Base-by-base conservation (phyloP, 2,113 vertebrate species). In the Actinemys pallida region DNA sequence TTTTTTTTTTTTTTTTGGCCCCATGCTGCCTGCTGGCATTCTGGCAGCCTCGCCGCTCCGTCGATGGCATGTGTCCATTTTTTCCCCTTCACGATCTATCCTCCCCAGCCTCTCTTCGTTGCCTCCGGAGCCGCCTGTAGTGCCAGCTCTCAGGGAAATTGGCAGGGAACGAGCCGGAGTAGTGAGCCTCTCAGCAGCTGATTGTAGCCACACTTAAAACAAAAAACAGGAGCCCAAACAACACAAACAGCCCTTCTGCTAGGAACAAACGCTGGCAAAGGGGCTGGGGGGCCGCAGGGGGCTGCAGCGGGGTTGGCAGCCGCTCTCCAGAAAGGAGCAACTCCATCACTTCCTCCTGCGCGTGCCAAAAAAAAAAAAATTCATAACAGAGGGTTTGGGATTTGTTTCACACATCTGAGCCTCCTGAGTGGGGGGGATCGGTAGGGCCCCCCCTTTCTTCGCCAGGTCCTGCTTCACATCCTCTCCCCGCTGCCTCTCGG, bases 41-140 rank as follows among this genome's bases (percentile, higher is more conserved):
- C 85, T 98, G 95, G 97, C 95, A 88, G 96, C 94, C 93, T 96
- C 56, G 9, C 90, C 3, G 95, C 96, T 95, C 91, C 91, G 62
- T 86, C 86, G 84, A 94, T 98, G 98, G 98, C 98, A 98, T 93
- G 93, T 96, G 97, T 98, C 98, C 98, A 98, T 98, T 93, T 86
- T 83, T 83, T 76, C 84, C 91, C 80, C 93, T 89, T 91, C 93
- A 91, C 88, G 52, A 93, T 94, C 96, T 92, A 1, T 97, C 95
- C 93, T 97, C 98, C 97, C 96, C 72, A 93, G 89, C 93, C 78
- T 96, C 94, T 90, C 92, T 42, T 2, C 83, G 95, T 97, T 53
- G 91, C 95, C 97, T 97, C 97, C 93, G 35, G 97, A 97, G 97
- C 97, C 86, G 97, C 98, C 97, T 87, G 94, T 2, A 49, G 97